phyloP scores from a whole-genome alignment of 64 coral and sea anemone species.

The Porites australiensis region DNA sequence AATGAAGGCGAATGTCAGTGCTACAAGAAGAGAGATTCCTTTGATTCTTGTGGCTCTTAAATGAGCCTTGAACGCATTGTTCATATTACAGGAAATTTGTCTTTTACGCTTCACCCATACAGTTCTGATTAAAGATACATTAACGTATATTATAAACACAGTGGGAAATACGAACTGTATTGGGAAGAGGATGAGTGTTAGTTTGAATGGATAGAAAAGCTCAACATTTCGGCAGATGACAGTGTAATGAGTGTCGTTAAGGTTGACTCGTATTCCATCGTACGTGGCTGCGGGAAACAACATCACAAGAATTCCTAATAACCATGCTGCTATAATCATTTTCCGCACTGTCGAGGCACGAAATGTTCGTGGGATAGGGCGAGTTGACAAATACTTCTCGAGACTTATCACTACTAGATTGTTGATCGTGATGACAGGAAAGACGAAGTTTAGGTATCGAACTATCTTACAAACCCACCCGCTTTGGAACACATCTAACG shows the following conservation, averaged over 20 bases:
- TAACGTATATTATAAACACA: constrained; percentile 18
- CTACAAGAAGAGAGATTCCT: constrained; percentile 13
- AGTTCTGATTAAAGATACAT: neutral
- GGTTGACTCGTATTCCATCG: neutral
- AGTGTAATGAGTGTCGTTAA: constrained; percentile 4
- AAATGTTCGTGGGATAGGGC: constrained; percentile 11
- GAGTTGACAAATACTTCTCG: constrained; percentile 43
- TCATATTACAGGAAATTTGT: neutral
- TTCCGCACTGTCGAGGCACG: neutral
- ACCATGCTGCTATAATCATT: constrained; percentile 31
- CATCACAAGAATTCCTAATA: neutral
- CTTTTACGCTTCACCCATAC: neutral
- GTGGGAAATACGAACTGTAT: constrained; percentile 9
- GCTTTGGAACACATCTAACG: constrained; percentile 45
- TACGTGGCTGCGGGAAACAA: neutral
- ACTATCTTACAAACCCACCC: constrained; percentile 26
- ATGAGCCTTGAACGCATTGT: neutral
- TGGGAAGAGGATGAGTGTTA: neutral
- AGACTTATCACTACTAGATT: constrained; percentile 49
- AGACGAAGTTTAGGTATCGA: constrained; percentile 16
- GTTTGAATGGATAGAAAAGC: neutral
- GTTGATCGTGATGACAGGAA: constrained; percentile 28
- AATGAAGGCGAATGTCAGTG: constrained; percentile 30
- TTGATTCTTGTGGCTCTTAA: neutral
- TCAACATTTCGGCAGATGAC: constrained; percentile 18